Percentiles rank a stretch among this genome's conserved stretches.
Evolutionary conservation across 2,113 vertebrate genomes (phyloP).

Genomic region (Thryonomys swinderianus): DNA sequence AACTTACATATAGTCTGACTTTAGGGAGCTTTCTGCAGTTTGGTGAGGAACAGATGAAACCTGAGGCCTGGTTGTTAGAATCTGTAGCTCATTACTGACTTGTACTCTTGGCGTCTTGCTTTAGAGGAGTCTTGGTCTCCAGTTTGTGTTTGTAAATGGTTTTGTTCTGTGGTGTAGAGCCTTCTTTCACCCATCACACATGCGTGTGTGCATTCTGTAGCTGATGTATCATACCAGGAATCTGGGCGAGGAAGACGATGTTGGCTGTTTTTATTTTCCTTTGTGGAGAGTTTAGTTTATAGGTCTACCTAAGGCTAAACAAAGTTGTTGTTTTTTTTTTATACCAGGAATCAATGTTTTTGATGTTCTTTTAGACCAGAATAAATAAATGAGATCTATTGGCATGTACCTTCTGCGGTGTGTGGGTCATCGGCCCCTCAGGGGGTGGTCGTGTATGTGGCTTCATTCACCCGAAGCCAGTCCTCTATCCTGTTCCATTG

Average conservation of each 20-base stretch:
- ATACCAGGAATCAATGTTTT: too few relatives aligned
- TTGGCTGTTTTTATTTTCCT: background rate
- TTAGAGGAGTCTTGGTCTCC: background rate
- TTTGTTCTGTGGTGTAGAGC: background rate
- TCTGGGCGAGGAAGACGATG: background rate
- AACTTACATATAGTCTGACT: background rate
- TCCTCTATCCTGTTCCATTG: background rate
- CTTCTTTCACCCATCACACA: background rate
- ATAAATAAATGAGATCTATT: background rate
- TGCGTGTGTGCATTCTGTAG: background rate
- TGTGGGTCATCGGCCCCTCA: background rate
- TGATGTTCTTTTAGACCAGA: background rate
- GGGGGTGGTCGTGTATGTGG: background rate
- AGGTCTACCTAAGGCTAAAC: background rate
- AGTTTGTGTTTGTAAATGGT: background rate
- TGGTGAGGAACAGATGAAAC: background rate
- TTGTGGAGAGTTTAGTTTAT: background rate
- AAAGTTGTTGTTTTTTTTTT: background rate
- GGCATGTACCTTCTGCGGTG: background rate
- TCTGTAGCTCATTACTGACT: background rate
- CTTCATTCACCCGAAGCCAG: background rate
- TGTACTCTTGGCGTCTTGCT: background rate
- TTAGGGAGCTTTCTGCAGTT: background rate
- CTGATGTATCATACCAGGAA: background rate
- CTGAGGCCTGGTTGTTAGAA: background rate